Percentiles rank a stretch among this genome's conserved stretches.
Conservation (phyloP, 2,797 vertebrate species). For the Chromis chromis region DNA sequence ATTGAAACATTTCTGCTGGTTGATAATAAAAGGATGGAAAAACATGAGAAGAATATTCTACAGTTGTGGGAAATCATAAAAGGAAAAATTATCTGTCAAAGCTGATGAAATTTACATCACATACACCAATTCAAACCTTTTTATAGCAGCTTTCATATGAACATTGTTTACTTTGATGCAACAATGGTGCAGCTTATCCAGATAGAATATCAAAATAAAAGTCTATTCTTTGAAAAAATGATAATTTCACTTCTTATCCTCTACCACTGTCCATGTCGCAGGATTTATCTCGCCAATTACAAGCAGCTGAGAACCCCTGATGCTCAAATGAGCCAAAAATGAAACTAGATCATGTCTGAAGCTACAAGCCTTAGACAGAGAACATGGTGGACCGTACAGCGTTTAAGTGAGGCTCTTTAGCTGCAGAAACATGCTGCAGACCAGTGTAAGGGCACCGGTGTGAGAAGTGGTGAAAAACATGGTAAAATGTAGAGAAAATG, state of each 20-base stretch:
- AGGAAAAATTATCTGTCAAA: constrained; percentile 10
- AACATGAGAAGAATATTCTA: constrained; percentile 3
- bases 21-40: constrained; percentile 31
- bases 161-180: background rate
- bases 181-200: background rate
- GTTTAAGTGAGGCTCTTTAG: constrained; percentile 28
- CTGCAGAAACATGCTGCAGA: constrained; percentile 13
- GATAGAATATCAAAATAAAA: constrained; percentile 33
- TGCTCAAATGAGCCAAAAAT: constrained; percentile 50
- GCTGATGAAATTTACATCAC: constrained; percentile 10
- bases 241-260: constrained; percentile 15
- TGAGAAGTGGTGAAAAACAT: constrained; percentile 9
- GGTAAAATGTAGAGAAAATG: background rate
- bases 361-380: constrained; percentile 37
- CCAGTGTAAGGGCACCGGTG: background rate
- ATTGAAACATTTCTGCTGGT: constrained; percentile 35
- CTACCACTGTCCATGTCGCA: constrained; percentile 22
- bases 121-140: background rate
- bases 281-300: constrained; percentile 54
- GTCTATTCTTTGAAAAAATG: background rate
- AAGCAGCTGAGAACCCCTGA: constrained; percentile 30
- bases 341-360: constrained; percentile 29
- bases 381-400: constrained; percentile 41
- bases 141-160: constrained; percentile 4
- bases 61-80: constrained; percentile 11